A percentile compares a stretch with the other conserved stretches of the same genome.
Conservation (phyloP, 2,797 vertebrate genomes). For the Atherinosoma microstoma region DNA sequence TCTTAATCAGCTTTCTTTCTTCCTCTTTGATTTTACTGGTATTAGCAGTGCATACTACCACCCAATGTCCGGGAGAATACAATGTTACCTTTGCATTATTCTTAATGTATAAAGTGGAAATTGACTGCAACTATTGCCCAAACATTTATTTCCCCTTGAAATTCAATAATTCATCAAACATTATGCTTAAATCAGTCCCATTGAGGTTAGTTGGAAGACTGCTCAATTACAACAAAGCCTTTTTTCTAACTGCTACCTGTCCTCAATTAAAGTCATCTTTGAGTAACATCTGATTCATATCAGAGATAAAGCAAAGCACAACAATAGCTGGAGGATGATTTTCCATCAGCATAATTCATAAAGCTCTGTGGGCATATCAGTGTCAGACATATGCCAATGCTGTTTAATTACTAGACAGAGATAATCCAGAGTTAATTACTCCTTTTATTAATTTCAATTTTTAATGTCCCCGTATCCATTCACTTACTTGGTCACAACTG, state of each 20-base stretch:
- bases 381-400: constrained; percentile 66
- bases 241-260: constrained; percentile 11
- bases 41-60: background rate
- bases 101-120: background rate
- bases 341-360: constrained; percentile 65
- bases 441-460: constrained; percentile 72
- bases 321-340: constrained; percentile 59
- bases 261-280: constrained; percentile 1
- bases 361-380: constrained; percentile 61
- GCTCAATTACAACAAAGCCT: constrained; percentile 1
- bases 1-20: too few species aligned
- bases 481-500: constrained; percentile 56
- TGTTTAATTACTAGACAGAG: constrained; percentile 70
- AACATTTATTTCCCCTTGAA: background rate
- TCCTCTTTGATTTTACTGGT: too few species aligned
- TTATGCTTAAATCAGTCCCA: background rate
- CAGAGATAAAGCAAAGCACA: constrained; percentile 46
- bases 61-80: background rate
- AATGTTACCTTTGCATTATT: background rate
- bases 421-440: constrained; percentile 78
- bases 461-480: constrained; percentile 59
- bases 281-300: constrained; percentile 31
- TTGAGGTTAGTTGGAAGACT: constrained; percentile 11
- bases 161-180: constrained; percentile 10
- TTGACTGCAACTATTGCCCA: background rate